Base-by-base conservation (phyloP, 2,888 invertebrate species). In the Lithophane socia region DNA sequence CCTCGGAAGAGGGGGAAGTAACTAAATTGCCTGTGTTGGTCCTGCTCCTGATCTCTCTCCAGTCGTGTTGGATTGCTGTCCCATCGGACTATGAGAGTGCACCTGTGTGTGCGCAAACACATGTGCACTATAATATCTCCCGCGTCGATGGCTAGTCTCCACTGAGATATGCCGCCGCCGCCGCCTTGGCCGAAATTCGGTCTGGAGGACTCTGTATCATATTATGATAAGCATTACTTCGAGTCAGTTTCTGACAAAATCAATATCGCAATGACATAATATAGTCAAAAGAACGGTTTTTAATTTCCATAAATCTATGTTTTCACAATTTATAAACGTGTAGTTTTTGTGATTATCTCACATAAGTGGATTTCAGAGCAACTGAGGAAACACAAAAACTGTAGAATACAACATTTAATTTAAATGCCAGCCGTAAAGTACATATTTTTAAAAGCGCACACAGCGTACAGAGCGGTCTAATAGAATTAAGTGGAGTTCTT, bases 401-500 rank as follows among this genome's bases (percentile, higher is more conserved):
- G 68, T 69, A 42, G 16, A 72, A 83, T 49, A 77, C 61, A 76
- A 73, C 63, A 66, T 84, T 80, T 84, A 86, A 84, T 75, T 82
- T 79, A 79, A 86, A 79, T 65, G 65, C 71, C 54, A 75, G 76
- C 54, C 8, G 67, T 73, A 73, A 71, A 79, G 58, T 69, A 78
- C 67, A 86, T 68, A 79, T 75, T 86, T 80, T 86, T 69, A 69
- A 73, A 60, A 74, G 63, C 61, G 58, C 44, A 80, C 73, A 13
- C 64, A 58, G 64, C 80, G 58, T 75, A 68, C 54, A 47, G 63
- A 68, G 54, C 60, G 18, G 13, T 47, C 60, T 84, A 84, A 84
- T 82, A 78, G 67, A 86, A 86, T 86, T 82, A 86, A 82, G 73
- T 75, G 71, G 16, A 21, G 72, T 68, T 80, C 66, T 84, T 82